phyloP scores from a whole-genome alignment of 2,888 invertebrate species.

The Acanthopleura granulata region DNA sequence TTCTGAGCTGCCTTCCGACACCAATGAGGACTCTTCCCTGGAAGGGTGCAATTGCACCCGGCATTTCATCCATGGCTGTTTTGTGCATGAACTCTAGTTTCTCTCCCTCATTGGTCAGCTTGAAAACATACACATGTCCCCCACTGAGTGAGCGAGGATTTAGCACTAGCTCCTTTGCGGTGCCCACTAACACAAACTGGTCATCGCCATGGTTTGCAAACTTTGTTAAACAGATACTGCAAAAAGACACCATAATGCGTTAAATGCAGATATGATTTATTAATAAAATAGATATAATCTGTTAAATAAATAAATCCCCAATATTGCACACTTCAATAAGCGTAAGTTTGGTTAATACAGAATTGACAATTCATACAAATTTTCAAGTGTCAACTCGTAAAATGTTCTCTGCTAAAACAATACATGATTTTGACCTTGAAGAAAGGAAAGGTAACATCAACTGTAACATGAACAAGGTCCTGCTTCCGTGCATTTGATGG shows the following conservation, averaged over 20 bases:
- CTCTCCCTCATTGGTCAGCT: slow-evolving; percentile 80
- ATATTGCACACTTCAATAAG: background rate
- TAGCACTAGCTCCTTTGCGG: slow-evolving; percentile 89
- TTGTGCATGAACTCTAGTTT: slow-evolving; percentile 92
- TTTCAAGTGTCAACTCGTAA: too few relatives aligned
- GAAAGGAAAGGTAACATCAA: too few relatives aligned
- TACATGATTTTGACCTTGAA: too few relatives aligned
- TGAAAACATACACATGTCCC: slow-evolving; percentile 89
- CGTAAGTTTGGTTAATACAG: too few relatives aligned
- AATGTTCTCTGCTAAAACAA: too few relatives aligned
- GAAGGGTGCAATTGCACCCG: slow-evolving; percentile 71
- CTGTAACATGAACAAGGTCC: too few relatives aligned
- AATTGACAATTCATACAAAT: too few relatives aligned
- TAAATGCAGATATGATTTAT: background rate
- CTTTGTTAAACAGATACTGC: slow-evolving; percentile 82
- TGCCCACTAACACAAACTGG: slow-evolving; percentile 84
- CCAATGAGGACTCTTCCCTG: slow-evolving; percentile 93
- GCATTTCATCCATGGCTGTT: slow-evolving; percentile 93
- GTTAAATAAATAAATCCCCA: too few relatives aligned
- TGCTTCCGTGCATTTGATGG: too few relatives aligned
- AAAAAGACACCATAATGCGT: slow-evolving; percentile 45
- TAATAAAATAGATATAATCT: background rate
- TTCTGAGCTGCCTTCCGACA: slow-evolving; percentile 89
- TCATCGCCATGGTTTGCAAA: slow-evolving; percentile 79
- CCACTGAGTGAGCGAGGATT: slow-evolving; percentile 87